A percentile compares a stretch with the other conserved stretches of the same genome.
Evolutionary conservation across 2,888 invertebrate species (phyloP).

Genomic region (Himalopsyche kuldschensis): DNA sequence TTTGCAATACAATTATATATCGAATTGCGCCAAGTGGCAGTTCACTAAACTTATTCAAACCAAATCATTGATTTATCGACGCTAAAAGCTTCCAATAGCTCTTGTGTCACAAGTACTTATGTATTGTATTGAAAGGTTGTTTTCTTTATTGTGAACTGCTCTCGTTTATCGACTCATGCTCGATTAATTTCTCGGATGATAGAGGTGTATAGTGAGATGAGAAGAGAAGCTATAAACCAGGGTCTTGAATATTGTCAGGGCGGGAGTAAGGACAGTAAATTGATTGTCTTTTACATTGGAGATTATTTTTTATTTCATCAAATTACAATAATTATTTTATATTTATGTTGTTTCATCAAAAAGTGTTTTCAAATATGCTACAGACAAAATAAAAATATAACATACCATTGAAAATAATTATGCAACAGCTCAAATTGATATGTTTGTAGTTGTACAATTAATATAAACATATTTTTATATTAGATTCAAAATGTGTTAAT

Average conservation of each 20-base stretch:
- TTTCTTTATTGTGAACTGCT: not conserved
- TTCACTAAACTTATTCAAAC: not conserved
- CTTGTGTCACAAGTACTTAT: not conserved
- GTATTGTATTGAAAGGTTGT: not conserved
- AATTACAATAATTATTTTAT: no score
- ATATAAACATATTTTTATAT: no score
- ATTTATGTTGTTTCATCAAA: no score
- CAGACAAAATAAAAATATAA: no score
- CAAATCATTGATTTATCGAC: not conserved
- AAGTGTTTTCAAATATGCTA: no score
- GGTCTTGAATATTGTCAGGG: not conserved
- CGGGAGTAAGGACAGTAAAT: not conserved
- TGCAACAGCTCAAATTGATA: no score
- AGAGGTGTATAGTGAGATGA: not conserved
- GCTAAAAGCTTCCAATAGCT: not conserved
- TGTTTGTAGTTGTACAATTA: no score
- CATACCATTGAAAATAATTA: no score
- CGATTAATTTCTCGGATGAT: not conserved
- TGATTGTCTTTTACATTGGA: not conserved
- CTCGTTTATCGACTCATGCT: not conserved
- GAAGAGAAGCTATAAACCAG: not conserved
- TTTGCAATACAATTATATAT: not conserved
- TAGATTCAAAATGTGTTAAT: no score
- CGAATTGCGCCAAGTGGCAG: not conserved
- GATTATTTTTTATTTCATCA: no score